phyloP scores from a whole-genome alignment of 2,797 vertebrate genomes.

The Enteromius paludinosus region DNA sequence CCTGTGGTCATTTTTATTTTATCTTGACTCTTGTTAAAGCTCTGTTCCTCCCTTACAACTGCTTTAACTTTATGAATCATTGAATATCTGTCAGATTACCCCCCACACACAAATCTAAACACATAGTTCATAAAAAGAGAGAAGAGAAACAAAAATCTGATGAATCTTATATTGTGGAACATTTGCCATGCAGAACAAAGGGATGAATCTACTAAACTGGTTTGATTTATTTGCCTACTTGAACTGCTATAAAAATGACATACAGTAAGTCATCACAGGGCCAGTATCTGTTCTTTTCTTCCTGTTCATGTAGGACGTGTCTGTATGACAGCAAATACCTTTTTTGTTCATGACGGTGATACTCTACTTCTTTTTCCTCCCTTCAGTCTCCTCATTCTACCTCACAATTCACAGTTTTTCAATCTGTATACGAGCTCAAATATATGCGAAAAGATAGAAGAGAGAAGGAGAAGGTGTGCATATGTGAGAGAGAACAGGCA shows the following conservation, averaged over 20 bases:
- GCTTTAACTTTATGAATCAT: slow-evolving; percentile 3
- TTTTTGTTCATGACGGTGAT: background rate
- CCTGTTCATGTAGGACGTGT: background rate
- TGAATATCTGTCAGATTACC: slow-evolving; percentile 7
- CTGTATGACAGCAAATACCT: background rate
- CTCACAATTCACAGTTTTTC: slow-evolving; percentile 24
- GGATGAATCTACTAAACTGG: background rate
- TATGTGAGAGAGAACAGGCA: slow-evolving; percentile 52
- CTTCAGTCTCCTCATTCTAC: slow-evolving; percentile 12
- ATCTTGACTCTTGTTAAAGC: slow-evolving; percentile 1
- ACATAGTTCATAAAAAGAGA: slow-evolving; percentile 9
- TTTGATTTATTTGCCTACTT: slow-evolving; percentile 40
- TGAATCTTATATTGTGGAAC: slow-evolving; percentile 12
- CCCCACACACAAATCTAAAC: slow-evolving; percentile 1
- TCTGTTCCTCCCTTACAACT: slow-evolving; percentile 23
- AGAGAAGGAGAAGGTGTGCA: slow-evolving; percentile 37
- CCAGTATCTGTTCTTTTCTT: background rate
- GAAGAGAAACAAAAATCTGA: slow-evolving; percentile 2
- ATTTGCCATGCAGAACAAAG: slow-evolving; percentile 32
- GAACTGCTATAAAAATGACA: slow-evolving; percentile 22
- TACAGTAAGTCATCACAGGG: background rate
- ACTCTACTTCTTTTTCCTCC: slow-evolving; percentile 21
- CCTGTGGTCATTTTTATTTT: background rate
- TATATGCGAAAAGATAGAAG: background rate
- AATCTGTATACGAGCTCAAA: slow-evolving; percentile 11